Conservation (phyloP, 92 coral and sea anemone species). For the Epizoanthus stellaris region DNA sequence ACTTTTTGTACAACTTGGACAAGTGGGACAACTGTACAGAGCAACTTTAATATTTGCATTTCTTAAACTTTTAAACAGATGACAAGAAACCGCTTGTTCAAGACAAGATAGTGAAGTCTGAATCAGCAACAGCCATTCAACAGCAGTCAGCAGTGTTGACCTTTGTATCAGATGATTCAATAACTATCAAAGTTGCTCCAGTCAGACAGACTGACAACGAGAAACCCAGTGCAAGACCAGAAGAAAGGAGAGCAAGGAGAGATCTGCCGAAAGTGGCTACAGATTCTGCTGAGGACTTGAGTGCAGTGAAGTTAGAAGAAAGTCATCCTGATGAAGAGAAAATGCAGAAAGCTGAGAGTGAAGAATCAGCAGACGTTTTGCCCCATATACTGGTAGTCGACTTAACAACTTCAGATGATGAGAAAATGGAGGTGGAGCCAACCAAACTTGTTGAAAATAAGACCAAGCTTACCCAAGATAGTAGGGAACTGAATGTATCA, state of each 20-base stretch:
- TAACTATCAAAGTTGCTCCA: slow-evolving; percentile 57
- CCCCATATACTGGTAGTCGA: background rate
- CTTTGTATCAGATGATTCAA: slow-evolving; percentile 62
- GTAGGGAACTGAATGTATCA: background rate
- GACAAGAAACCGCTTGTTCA: slow-evolving; percentile 11
- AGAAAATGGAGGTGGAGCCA: slow-evolving; percentile 6
- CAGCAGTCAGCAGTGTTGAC: slow-evolving; percentile 47
- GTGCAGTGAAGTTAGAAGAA: background rate
- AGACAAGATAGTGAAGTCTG: slow-evolving; percentile 6
- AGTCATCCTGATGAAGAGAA: background rate
- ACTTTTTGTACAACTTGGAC: too few species aligned
- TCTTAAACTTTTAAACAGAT: slow-evolving; percentile 20
- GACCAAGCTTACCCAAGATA: background rate
- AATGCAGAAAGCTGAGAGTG: background rate
- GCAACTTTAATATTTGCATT: background rate
- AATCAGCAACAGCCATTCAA: slow-evolving; percentile 10
- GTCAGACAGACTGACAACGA: slow-evolving; percentile 10
- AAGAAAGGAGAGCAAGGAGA: background rate
- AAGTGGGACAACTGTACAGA: too few species aligned
- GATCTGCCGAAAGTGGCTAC: background rate
- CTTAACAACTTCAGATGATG: background rate
- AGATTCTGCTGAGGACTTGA: slow-evolving; percentile 5
- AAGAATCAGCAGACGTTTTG: background rate
- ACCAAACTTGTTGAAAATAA: background rate
- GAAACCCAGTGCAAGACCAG: background rate